Percentiles rank a stretch among this genome's conserved stretches.
Evolutionary conservation across 2,113 vertebrate species (phyloP).

Genomic region (Hemiscyllium ocellatum): DNA sequence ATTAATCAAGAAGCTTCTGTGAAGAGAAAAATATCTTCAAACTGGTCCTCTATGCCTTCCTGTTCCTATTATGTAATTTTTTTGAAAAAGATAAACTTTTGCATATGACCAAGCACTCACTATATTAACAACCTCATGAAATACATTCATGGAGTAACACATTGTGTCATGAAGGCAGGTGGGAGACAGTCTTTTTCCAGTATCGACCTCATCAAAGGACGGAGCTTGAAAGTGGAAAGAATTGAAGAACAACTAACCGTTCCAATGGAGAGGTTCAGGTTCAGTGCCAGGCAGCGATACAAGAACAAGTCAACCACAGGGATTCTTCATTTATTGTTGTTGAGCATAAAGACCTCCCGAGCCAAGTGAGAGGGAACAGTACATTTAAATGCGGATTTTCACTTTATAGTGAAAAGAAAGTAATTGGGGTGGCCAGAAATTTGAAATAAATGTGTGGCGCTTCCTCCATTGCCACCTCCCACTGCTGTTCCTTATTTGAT

Average conservation of each 20-base stretch:
- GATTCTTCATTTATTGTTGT: neutral
- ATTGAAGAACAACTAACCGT: neutral
- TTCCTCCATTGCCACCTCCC: neutral
- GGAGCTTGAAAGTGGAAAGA: neutral
- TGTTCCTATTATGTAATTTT: neutral
- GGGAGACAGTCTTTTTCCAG: neutral
- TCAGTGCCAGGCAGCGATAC: neutral
- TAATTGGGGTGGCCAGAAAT: neutral
- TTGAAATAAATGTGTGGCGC: neutral
- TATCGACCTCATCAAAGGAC: neutral
- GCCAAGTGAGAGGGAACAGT: neutral
- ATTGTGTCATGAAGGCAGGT: neutral
- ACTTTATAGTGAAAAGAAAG: neutral
- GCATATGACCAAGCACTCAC: neutral
- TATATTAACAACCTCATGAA: neutral
- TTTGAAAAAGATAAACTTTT: too few species aligned
- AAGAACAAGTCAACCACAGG: neutral
- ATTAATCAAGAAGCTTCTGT: neutral
- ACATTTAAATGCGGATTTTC: neutral
- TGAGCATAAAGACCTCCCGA: neutral
- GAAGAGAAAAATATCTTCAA: neutral
- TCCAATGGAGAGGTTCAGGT: neutral
- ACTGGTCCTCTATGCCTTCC: neutral
- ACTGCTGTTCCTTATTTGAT: neutral
- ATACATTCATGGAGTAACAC: neutral